Evolutionary conservation across 2,113 vertebrate genomes (phyloP).

Genomic region (Motacilla alba): DNA sequence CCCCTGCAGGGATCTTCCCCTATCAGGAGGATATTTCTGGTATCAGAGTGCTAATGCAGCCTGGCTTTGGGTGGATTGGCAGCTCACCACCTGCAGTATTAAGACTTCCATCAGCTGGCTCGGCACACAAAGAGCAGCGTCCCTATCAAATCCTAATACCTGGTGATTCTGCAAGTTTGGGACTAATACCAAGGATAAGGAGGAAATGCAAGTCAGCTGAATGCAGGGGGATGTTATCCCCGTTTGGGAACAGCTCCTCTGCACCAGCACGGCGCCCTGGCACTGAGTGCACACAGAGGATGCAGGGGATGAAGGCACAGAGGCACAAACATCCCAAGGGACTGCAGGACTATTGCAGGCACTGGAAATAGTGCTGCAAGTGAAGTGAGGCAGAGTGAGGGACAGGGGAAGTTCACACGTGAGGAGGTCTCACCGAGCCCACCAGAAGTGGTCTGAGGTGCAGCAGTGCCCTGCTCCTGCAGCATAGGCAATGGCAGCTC

Average conservation of each 20-base stretch:
- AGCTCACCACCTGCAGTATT: conserved; percentile 16
- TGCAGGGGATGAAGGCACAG: not conserved
- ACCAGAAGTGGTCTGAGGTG: fast-evolving
- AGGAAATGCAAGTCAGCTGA: not conserved
- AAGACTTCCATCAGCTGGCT: not conserved
- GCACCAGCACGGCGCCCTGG: not conserved
- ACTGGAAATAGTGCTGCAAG: not conserved
- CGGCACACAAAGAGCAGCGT: not conserved
- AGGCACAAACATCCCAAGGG: not conserved
- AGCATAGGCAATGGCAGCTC: not conserved
- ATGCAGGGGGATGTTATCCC: not conserved
- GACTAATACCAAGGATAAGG: not conserved
- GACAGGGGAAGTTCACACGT: fast-evolving
- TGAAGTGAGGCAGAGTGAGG: not conserved
- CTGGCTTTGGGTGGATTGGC: not conserved
- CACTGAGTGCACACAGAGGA: not conserved
- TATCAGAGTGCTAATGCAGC: not conserved
- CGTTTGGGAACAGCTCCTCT: not conserved
- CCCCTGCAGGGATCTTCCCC: not conserved
- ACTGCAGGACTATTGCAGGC: fast-evolving
- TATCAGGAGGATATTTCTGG: not conserved
- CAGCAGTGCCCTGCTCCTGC: not conserved
- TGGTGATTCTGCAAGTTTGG: conserved; percentile 1
- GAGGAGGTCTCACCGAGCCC: not conserved
- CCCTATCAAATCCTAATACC: conserved; percentile 2